phyloP scores from a whole-genome alignment of 2,113 vertebrate species.

The Xiphophorus hellerii region DNA sequence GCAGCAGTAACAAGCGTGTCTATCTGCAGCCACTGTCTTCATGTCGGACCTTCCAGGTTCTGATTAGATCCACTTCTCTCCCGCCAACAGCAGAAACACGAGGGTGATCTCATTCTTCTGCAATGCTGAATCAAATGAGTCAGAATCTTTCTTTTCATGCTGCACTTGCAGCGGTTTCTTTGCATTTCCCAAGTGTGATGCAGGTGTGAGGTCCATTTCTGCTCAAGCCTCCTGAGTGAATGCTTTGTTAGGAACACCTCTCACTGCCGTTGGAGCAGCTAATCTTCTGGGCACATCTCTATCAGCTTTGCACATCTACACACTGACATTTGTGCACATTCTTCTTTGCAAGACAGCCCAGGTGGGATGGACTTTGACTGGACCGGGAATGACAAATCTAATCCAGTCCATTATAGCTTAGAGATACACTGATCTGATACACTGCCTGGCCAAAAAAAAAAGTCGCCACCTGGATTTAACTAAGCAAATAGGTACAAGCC shows the following conservation, averaged over 20 bases:
- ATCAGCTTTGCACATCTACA: not conserved
- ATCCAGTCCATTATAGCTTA: too few species aligned
- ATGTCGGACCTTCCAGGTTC: slow-evolving; percentile 23
- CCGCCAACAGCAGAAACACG: not conserved
- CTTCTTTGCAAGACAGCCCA: too few species aligned
- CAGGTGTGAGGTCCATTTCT: not conserved
- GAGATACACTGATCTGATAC: too few species aligned
- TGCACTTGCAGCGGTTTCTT: not conserved
- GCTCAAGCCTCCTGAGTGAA: not conserved
- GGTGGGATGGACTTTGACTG: too few species aligned
- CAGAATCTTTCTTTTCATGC: not conserved
- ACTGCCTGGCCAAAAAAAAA: too few species aligned
- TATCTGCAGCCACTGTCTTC: slow-evolving; percentile 30
- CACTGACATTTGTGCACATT: too few species aligned
- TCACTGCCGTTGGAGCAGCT: not conserved
- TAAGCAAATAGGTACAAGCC: too few species aligned
- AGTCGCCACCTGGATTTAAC: too few species aligned
- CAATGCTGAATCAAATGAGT: not conserved
- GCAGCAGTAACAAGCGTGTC: slow-evolving; percentile 20
- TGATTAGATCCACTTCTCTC: slow-evolving; percentile 57
- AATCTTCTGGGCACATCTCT: not conserved
- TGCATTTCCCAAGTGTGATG: not conserved
- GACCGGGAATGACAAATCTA: too few species aligned
- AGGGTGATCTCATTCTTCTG: slow-evolving; percentile 5
- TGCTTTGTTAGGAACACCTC: not conserved